Evolutionary conservation across 1,140 invertebrate species (phyloP), one percentile per base, ranked within the genome.

Genomic region (Sogatella furcifera): DNA sequence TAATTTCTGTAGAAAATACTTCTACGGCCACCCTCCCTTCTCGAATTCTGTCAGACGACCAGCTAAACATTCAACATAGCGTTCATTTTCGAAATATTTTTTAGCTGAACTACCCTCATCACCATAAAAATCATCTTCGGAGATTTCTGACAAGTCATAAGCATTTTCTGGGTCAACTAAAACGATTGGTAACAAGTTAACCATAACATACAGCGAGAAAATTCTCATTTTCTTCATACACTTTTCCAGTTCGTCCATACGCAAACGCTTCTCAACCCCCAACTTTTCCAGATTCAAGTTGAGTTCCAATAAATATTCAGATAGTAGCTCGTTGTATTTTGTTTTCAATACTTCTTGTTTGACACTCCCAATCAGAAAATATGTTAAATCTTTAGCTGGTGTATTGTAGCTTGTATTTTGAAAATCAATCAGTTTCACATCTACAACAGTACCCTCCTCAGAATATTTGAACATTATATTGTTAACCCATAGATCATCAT

Each of bases 401-500:
- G 54, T 38, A 19, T 28, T 19, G 15, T 31, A 55, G 38, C 11
- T 55, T 6, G 6, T 38, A 31, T n/a, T 38, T 34, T 55, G 54
- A 1, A 55, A 11, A 15, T 55, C 54, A 15, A 55, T 55, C 24
- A 55, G 24, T 34, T 34, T 55, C 14, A 55, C n/a, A 14, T 55
- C 54, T 11, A 55, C n/a, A 5, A 15, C 8, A 38, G 4, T 38
- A 53, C n/a, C n/a, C 0, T 28, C 38, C n/a, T 55, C 54, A 55
- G 10, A 28, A 17, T 55, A 34, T 38, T 55, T 55, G 38, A 55
- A 79, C 57, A 79, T 64, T 10, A 79, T 70, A 59, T 79, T 79
- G 58, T 78, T 79, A 53, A 69, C 74, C 74, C 76, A 78, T 62
- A 72, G 75, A 64, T 79, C 78, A 19, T 77, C 77, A 62, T 80